Base-by-base conservation (phyloP, 2,888 invertebrate genomes). In the Epistrophe grossulariae region DNA sequence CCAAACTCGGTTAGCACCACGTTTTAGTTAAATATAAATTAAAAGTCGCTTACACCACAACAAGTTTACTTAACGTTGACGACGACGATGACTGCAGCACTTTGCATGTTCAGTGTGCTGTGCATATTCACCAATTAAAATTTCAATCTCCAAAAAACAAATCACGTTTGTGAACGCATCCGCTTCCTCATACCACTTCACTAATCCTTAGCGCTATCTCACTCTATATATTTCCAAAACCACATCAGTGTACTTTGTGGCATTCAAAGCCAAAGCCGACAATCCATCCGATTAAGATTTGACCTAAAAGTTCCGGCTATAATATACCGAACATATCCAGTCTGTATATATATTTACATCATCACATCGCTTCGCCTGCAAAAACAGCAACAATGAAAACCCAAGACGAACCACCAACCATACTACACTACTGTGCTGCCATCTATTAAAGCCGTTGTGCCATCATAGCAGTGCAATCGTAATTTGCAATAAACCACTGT, bases 401-500 rank as follows among this genome's bases (percentile, higher is more conserved):
- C 13, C 19, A 45, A 57, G 19, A 45, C 8, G 45, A 52, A 50
- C 62, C 40, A 68, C n/a, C 60, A 35, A 24, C 55, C 43, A 38
- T 31, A 50, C 50, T 48, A 40, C 40, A n/a, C n/a, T n/a, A n/a
- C 59, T 1, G 50, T 68, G 55, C 62, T 64, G 70, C 70, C 71
- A 71, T 70, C 70, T 48, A 70, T 60, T 6, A 70, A 68, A 81
- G 71, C 71, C 62, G 64, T 76, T 64, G 24, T 59, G 43, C 77
- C 68, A 62, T 62, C 80, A 57, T 45, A 62, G 24, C 24, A 24
- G 82, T 78, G 79, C 64, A 84, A 73, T 72, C 28, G 77, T 84
- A 73, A 87, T 87, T 87, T 82, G 83, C 83, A 79, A 83, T 87
- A 79, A 87, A 87, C 59, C 79, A 76, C 83, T 72, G 40, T 83